Evolutionary conservation across 2,888 invertebrate genomes (phyloP), one percentile per base, ranked within the genome.

Genomic region (Pocota personata): DNA sequence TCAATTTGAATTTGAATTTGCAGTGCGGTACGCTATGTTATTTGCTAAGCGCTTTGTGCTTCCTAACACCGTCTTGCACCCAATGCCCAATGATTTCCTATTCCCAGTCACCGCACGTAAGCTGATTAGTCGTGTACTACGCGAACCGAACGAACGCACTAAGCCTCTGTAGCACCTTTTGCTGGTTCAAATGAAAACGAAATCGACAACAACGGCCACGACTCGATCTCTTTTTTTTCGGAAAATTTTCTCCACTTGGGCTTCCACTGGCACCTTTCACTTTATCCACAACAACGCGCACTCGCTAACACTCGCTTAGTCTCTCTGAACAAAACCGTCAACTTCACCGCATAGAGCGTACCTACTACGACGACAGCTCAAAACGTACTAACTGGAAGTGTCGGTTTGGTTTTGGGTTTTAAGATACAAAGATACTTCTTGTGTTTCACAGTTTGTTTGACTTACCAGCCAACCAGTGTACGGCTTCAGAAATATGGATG

Each of bases 341-440:
- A 43, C 1, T 57, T 48, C 27, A 3, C 12, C 10, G 19, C n/a
- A 16, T 48, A 12, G 58, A 27, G 46, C 14, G 55, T 62, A 80
- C 86, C 66, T 66, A 43, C 72, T 69, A 32, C 82, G 80, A 72
- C 76, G 37, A 43, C 82, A 67, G 62, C 67, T 86, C 19, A 50
- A 86, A 67, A 62, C 82, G 30, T 67, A 86, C 86, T 86, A 82
- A 86, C 82, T 77, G 50, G 48, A 37, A 30, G 43, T 58, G 32
- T 60, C 32, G 52, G 64, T 67, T 76, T 72, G 76, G 67, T 67
- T 86, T 60, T 52, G 10, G 40, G 62, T 82, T 86, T 86, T 82
- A 77, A 86, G 82, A 86, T 71, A 55, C 67, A 67, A 62, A 76
- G 58, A 78, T 79, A 79, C 75, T 84, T 84, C 80, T 84, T 84